Percentiles rank a stretch among this genome's conserved stretches.
Conservation (phyloP, 1,140 invertebrate genomes). For the Trinorchestia longiramus region DNA sequence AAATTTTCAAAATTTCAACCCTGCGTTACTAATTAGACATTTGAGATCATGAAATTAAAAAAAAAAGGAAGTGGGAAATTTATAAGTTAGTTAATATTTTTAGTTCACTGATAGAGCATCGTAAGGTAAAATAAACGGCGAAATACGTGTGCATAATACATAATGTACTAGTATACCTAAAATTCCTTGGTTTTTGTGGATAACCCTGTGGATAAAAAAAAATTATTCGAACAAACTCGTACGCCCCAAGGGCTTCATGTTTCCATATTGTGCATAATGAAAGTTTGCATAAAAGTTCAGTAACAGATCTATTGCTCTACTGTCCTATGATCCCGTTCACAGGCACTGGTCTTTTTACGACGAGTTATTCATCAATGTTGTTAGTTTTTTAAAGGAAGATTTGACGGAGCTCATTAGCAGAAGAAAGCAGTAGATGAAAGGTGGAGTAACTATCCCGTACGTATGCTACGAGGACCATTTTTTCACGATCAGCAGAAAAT, state of each 20-base stretch:
- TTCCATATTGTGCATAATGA: neutral
- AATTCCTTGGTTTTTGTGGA: no score
- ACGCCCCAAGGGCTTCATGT: neutral
- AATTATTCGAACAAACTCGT: neutral
- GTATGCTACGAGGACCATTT: neutral
- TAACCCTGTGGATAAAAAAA: no score
- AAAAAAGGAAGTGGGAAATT: no score
- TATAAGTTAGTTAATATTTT: no score
- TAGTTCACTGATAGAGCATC: no score
- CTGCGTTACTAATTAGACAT: no score
- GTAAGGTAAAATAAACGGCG: no score
- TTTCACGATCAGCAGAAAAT: neutral
- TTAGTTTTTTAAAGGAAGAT: neutral
- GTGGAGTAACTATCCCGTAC: neutral
- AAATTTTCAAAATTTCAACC: no score
- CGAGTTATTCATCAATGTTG: neutral
- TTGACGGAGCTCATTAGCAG: neutral
- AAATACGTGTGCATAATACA: no score
- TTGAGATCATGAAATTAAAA: no score
- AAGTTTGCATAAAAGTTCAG: neutral
- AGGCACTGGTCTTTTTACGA: neutral
- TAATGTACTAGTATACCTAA: no score
- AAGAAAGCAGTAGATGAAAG: neutral
- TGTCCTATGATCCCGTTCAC: neutral
- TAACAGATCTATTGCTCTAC: neutral